Conservation (phyloP, 92 coral and sea anemone species). For the Parazoanthus atlanticus region DNA sequence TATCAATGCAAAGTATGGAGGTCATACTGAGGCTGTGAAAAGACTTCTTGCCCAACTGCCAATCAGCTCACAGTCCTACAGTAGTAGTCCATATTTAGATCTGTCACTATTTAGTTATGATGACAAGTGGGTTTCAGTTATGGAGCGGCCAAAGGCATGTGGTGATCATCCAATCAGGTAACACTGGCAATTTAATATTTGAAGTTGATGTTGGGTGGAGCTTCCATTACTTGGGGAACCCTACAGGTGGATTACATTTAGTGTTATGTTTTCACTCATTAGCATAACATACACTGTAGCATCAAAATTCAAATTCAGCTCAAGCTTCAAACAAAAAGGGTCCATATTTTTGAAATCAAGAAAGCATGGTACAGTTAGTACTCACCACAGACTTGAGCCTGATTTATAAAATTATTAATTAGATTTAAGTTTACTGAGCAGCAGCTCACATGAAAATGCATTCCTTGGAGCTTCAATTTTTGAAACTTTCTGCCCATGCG, state of each 20-base stretch:
- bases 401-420: background rate
- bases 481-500: too few relatives aligned
- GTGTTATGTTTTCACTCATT: too few relatives aligned
- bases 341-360: background rate
- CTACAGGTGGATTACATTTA: too few relatives aligned
- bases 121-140: conserved; percentile 99
- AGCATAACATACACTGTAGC: too few relatives aligned
- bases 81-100: conserved; percentile 97
- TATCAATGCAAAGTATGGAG: conserved; percentile 98
- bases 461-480: too few relatives aligned
- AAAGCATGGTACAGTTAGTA: background rate
- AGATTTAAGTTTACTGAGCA: background rate
- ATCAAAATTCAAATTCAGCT: too few relatives aligned
- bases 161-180: conserved; percentile 99
- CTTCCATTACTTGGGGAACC: background rate
- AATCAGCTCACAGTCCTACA: conserved; percentile 99
- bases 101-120: conserved; percentile 96
- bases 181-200: background rate
- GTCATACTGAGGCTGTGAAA: conserved; percentile 98
- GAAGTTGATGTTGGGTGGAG: background rate
- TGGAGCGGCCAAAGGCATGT: conserved; percentile 99
- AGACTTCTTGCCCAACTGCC: conserved; percentile 97
- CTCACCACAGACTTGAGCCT: background rate
- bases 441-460: background rate
- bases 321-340: too few relatives aligned